A percentile compares a stretch with the other conserved stretches of the same genome.
phyloP scores from a whole-genome alignment of 2,113 vertebrate genomes.

The Alectura lathami region DNA sequence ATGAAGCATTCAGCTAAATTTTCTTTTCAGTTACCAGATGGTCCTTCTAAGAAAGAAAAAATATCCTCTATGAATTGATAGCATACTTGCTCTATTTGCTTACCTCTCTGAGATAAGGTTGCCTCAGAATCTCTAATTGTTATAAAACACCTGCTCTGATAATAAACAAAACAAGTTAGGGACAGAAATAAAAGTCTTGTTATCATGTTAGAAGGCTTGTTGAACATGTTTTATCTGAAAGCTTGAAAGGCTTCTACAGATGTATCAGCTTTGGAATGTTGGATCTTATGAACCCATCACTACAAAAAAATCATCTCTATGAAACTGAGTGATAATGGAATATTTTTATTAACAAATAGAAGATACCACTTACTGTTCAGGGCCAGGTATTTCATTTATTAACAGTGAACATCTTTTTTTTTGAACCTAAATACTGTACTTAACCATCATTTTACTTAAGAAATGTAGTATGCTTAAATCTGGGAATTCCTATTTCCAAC shows the following conservation, averaged over 20 bases:
- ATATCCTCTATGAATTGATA: constrained; percentile 60
- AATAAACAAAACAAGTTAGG: constrained; percentile 77
- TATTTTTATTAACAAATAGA: constrained; percentile 33
- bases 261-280: constrained; percentile 70
- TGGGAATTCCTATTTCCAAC: not conserved
- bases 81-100: constrained; percentile 75
- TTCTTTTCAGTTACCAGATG: constrained; percentile 81
- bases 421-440: not conserved
- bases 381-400: not conserved
- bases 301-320: constrained; percentile 34
- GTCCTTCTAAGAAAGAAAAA: constrained; percentile 74
- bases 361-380: not conserved
- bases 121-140: constrained; percentile 74
- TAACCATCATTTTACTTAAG: not conserved
- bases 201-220: constrained; percentile 74
- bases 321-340: constrained; percentile 59
- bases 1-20: constrained; percentile 70
- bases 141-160: constrained; percentile 83
- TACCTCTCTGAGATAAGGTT: constrained; percentile 73
- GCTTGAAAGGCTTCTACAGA: constrained; percentile 71
- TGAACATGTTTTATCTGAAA: constrained; percentile 50
- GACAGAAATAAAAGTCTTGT: constrained; percentile 75
- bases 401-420: not conserved
- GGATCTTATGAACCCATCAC: constrained; percentile 59
- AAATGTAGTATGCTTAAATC: not conserved